Conservation (phyloP, 1,140 invertebrate species). For the Lutraria rhynchaena region DNA sequence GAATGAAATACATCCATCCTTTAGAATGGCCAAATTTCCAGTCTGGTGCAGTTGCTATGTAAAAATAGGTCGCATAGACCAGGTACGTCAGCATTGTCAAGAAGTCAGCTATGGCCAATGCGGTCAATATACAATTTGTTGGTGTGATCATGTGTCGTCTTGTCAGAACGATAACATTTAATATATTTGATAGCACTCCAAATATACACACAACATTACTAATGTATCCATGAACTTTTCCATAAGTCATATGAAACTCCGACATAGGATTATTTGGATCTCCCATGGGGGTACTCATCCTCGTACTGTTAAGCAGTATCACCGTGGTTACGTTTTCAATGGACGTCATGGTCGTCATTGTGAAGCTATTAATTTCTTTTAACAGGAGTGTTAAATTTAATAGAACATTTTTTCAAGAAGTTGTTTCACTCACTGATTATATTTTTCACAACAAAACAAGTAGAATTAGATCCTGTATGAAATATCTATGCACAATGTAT, state of each 20-base stretch:
- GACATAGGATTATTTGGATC: constrained; percentile 2
- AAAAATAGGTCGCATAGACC: constrained; percentile 89
- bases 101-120: constrained; percentile 92
- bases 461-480: no score
- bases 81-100: constrained; percentile 94
- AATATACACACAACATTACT: constrained; percentile 91
- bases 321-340: constrained; percentile 37
- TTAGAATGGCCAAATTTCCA: constrained; percentile 62
- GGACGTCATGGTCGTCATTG: no score
- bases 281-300: neutral
- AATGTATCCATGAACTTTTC: constrained; percentile 88
- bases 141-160: constrained; percentile 90
- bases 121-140: constrained; percentile 93
- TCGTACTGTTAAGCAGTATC: constrained; percentile 2
- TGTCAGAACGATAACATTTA: constrained; percentile 95
- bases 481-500: no score
- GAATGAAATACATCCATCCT: constrained; percentile 78
- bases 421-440: no score
- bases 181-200: constrained; percentile 92
- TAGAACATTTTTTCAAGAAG: no score
- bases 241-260: constrained; percentile 73
- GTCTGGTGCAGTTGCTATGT: constrained; percentile 70
- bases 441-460: no score
- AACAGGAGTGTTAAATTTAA: no score
- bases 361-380: no score